Percentiles rank a stretch among this genome's conserved stretches.
phyloP scores from a whole-genome alignment of 2,113 vertebrate genomes.

The Rhea pennata region DNA sequence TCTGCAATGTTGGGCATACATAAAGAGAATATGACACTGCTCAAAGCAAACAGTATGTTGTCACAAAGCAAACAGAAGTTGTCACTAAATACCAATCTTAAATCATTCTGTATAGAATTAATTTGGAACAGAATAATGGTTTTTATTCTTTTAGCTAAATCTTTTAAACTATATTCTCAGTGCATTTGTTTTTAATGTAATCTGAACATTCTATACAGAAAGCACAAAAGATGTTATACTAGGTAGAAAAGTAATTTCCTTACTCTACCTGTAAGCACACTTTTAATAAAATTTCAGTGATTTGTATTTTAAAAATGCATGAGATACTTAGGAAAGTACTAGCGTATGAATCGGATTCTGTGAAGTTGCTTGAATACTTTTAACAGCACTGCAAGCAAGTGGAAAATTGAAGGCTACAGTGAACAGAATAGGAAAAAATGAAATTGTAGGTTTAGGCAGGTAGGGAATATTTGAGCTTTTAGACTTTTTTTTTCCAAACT shows the following conservation, averaged over 20 bases:
- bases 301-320: background rate
- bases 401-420: conserved; percentile 48
- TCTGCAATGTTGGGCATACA: accelerated
- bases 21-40: accelerated
- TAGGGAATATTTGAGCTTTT: conserved; percentile 18
- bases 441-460: conserved; percentile 17
- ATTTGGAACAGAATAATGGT: background rate
- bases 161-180: background rate
- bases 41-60: accelerated
- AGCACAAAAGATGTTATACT: background rate
- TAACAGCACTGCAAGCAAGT: conserved; percentile 1
- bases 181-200: background rate
- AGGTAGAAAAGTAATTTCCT: background rate
- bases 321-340: background rate
- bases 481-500: background rate
- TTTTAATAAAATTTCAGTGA: background rate
- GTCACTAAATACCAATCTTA: background rate
- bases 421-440: conserved; percentile 51
- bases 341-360: background rate
- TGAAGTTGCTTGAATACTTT: conserved; percentile 10
- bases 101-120: background rate
- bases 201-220: background rate
- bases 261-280: background rate
- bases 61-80: background rate
- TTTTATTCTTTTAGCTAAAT: background rate